Evolutionary conservation across 1,140 invertebrate species (phyloP).

Genomic region (Drosophila teissieri): DNA sequence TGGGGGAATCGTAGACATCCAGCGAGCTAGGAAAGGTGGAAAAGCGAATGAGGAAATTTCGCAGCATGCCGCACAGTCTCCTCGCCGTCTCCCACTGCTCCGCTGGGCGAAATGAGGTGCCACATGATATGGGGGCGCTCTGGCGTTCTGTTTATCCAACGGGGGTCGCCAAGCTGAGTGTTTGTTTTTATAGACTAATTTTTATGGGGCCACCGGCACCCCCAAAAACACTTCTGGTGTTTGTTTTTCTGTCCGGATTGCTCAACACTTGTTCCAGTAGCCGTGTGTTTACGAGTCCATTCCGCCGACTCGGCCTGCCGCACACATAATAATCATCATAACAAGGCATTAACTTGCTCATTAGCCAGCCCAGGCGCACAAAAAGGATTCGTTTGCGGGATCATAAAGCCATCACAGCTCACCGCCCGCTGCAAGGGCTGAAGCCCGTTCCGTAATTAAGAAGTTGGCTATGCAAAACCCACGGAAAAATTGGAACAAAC

Average conservation of each 20-base stretch:
- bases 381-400: conserved; percentile 57
- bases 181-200: conserved; percentile 83
- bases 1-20: conserved; percentile 21
- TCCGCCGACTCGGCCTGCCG: conserved; percentile 28
- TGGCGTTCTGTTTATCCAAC: conserved; percentile 76
- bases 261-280: conserved; percentile 65
- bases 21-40: conserved; percentile 8
- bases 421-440: conserved; percentile 71
- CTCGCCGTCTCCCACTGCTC: conserved; percentile 41
- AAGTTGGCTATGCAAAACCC: conserved; percentile 68
- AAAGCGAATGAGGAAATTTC: conserved; percentile 71
- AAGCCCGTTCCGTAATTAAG: conserved; percentile 64
- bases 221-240: conserved; percentile 43
- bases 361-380: conserved; percentile 51
- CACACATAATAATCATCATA: conserved; percentile 78
- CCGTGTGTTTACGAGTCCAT: conserved; percentile 31
- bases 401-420: conserved; percentile 82
- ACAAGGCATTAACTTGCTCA: conserved; percentile 79
- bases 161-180: conserved; percentile 71
- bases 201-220: conserved; percentile 65
- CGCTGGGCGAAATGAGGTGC: conserved; percentile 57
- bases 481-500: conserved; percentile 64
- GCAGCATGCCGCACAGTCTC: conserved; percentile 59
- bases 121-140: conserved; percentile 58
- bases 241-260: conserved; percentile 69